Base-by-base conservation (phyloP, 2,113 vertebrate species). In the Gavialis gangeticus region DNA sequence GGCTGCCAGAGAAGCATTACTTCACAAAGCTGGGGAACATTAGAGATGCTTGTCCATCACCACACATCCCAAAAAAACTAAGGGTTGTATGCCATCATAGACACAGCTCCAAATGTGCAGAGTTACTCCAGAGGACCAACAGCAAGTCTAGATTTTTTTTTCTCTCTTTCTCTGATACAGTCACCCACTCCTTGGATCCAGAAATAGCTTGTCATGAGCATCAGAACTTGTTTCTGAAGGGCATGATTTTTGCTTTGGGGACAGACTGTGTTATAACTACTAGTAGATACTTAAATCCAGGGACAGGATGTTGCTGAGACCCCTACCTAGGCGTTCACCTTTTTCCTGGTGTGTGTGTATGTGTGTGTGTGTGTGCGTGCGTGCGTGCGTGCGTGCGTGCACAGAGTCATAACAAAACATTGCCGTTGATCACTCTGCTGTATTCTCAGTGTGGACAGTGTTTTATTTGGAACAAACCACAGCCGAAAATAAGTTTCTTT, bases 261-360 rank as follows among this genome's bases (percentile, higher is more conserved):
- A 56, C 66, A 15, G 75, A 21, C 10, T 30, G 19, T 37, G 88
- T 62, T 84, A 16, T 91, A n/a, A 37, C 11, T 79, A 0, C 55
- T 59, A 6, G 54, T 27, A 82, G 27, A 27, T 71, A 46, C 3
- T 81, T 57, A 79, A 25, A 37, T 88, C 27, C 24, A 0, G 2
- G 0, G 54, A 27, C 2, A 71, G 75, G 56, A 78, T 88, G n/a
- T 75, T 34, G 27, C 14, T 81, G 37, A 1, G 0, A 13, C 21
- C 79, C 81, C 13, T 89, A 10, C 84, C 60, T 79, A 54, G 86
- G 37, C 4, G 66, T 15, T 30, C 3, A 1, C 21, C 90, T 69
- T 69, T 16, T 80, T 84, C 66, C 54, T 15, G n/a, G 17, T 1
- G 16, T 88, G 28, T 12, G 21, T 34, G 11, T 10, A n/a, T n/a